These are phyloP conservation scores for Orthonevra nobilis DNA, from an alignment of 2,888 invertebrate species.

Conservation along the genomic window DNA sequence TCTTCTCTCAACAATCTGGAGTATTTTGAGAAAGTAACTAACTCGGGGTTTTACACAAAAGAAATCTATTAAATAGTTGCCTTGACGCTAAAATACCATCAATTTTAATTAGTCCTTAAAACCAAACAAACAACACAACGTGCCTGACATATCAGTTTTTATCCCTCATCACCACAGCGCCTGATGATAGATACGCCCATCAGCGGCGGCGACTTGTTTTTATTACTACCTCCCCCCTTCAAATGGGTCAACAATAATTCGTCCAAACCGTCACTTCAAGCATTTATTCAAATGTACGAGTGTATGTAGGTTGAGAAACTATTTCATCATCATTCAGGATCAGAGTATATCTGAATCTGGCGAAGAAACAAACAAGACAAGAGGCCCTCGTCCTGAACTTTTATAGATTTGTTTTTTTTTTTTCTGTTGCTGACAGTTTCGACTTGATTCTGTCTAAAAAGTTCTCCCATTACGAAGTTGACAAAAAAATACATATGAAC, in stretches of 20 bases:
- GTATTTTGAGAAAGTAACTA: no score
- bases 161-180: slow-evolving; percentile 25
- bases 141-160: slow-evolving; percentile 38
- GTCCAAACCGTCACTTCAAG: not conserved
- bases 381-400: not conserved
- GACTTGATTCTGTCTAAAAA: slow-evolving; percentile 6
- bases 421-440: no score
- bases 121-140: not conserved
- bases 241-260: slow-evolving; percentile 26
- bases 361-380: no score
- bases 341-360: no score
- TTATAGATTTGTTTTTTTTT: not conserved
- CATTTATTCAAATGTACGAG: slow-evolving; percentile 27
- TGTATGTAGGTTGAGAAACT: slow-evolving; percentile 12
- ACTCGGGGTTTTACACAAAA: no score
- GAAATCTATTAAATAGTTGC: no score
- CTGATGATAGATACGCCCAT: slow-evolving; percentile 20
- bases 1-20: no score
- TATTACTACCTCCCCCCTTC: slow-evolving; percentile 35
- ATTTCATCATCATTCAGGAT: slow-evolving; percentile 28
- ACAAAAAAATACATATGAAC: not conserved
- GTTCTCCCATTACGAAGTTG: not conserved
- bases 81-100: slow-evolving; percentile 9
- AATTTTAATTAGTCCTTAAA: slow-evolving; percentile 33
- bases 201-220: slow-evolving; percentile 32